Evolutionary conservation across 2,797 vertebrate genomes (phyloP).

Genomic region (Liasis olivaceus): DNA sequence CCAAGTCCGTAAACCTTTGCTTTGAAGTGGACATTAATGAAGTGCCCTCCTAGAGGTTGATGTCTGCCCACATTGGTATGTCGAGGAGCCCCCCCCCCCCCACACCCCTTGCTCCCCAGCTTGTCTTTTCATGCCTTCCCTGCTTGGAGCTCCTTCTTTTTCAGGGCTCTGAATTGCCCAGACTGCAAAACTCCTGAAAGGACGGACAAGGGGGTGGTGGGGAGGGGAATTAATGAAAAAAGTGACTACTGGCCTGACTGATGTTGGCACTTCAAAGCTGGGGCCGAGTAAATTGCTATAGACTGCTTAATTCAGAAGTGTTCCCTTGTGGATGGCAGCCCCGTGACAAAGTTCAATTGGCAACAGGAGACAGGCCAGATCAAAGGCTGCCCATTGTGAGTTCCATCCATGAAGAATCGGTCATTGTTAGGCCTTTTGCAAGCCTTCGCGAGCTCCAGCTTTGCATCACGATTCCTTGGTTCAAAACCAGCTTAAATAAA

Average conservation of each 20-base stretch:
- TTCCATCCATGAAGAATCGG: slow-evolving; percentile 98
- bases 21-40: slow-evolving; percentile 96
- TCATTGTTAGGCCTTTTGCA: slow-evolving; percentile 90
- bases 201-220: slow-evolving; percentile 57
- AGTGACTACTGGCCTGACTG: slow-evolving; percentile 81
- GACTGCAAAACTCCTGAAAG: slow-evolving; percentile 82
- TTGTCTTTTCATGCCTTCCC: slow-evolving; percentile 86
- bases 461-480: slow-evolving; percentile 66
- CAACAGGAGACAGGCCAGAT: slow-evolving; percentile 90
- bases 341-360: slow-evolving; percentile 96
- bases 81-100: slow-evolving; percentile 79
- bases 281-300: slow-evolving; percentile 90
- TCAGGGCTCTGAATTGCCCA: slow-evolving; percentile 86
- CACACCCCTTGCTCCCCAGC: slow-evolving; percentile 27
- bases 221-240: slow-evolving; percentile 78
- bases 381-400: slow-evolving; percentile 94
- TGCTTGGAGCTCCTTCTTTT: slow-evolving; percentile 76
- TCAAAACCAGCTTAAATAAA: slow-evolving; percentile 70
- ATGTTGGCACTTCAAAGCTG: slow-evolving; percentile 93
- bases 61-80: slow-evolving; percentile 86
- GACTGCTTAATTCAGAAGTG: slow-evolving; percentile 95
- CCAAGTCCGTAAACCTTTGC: slow-evolving; percentile 90
- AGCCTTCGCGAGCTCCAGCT: slow-evolving; percentile 87
- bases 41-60: slow-evolving; percentile 88
- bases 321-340: slow-evolving; percentile 91